Conservation (phyloP, 2,113 vertebrate species). For the Isichthys henryi region DNA sequence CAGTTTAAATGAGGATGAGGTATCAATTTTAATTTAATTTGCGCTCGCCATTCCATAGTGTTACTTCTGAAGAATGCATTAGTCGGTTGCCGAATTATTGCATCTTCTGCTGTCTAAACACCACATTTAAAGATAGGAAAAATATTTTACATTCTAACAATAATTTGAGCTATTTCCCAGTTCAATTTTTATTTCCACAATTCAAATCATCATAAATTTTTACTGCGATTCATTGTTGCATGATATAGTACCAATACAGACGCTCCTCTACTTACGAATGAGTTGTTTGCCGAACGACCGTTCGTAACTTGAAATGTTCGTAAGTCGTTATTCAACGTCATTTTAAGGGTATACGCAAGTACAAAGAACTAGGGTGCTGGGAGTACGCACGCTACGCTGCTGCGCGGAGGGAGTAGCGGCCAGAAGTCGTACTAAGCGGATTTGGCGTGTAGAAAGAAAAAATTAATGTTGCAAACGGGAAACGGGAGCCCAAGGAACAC, state of each 20-base stretch:
- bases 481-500: too few relatives aligned
- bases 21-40: not conserved
- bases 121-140: not conserved
- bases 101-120: not conserved
- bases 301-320: too few relatives aligned
- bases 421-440: too few relatives aligned
- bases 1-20: not conserved
- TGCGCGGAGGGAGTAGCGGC: too few relatives aligned
- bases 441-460: too few relatives aligned
- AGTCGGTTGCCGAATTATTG: not conserved
- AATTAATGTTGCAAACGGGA: too few relatives aligned
- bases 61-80: not conserved
- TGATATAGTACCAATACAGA: not conserved
- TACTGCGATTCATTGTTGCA: not conserved
- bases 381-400: too few relatives aligned
- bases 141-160: not conserved
- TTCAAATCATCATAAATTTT: not conserved
- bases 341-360: too few relatives aligned
- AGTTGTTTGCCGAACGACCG: too few relatives aligned
- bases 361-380: too few relatives aligned
- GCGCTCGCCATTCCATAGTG: not conserved
- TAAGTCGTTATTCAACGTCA: too few relatives aligned
- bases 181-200: not conserved
- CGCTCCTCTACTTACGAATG: too few relatives aligned
- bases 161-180: not conserved